Evolutionary conservation across 2,113 vertebrate species (phyloP), one percentile per base, ranked within the genome.

Genomic region (Cygnus atratus): DNA sequence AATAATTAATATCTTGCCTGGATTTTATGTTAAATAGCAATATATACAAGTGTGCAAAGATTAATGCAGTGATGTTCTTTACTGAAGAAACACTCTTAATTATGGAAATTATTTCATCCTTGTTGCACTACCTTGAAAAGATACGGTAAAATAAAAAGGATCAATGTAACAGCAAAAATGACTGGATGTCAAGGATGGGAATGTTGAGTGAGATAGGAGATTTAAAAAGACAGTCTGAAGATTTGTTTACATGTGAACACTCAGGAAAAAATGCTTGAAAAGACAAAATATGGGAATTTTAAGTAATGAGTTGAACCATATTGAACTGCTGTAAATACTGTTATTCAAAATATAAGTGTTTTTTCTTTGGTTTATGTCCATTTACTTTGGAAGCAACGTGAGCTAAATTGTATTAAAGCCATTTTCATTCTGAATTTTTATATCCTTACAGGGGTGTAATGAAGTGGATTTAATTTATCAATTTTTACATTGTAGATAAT

Each of bases 331-430:
- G 19, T 83, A 85, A 92, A 90, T 89, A 73, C 44, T 80, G 48
- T 89, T 94, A 89, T 22, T 94, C 50, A 95, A 72, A 89, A 91
- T 89, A 2, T 44, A 72, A 92, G 71, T 82, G 67, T 35, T 55
- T 91, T 95, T 95, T 39, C 28, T 94, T 96, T 90, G 58, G 21
- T 88, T 87, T 95, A 77, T 84, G 25, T 87, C 59, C 55, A 61
- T 92, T 93, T 86, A 74, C 73, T 93, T 84, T 88, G 84, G 70
- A 92, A 89, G 33, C 33, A 82, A 93, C 82, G 66, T 61, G 91
- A 89, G 50, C 48, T 91, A 65, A 91, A 91, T 95, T 79, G 20
- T 72, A 83, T 95, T 95, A 92, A 85, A 63, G 33, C 63, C 14
- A 70, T 87, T 95, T 92, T 87, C 14, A 62, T 95, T 91, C 62